Evolutionary conservation across 2,888 invertebrate genomes (phyloP).

Genomic region (Brachylomia viminalis): DNA sequence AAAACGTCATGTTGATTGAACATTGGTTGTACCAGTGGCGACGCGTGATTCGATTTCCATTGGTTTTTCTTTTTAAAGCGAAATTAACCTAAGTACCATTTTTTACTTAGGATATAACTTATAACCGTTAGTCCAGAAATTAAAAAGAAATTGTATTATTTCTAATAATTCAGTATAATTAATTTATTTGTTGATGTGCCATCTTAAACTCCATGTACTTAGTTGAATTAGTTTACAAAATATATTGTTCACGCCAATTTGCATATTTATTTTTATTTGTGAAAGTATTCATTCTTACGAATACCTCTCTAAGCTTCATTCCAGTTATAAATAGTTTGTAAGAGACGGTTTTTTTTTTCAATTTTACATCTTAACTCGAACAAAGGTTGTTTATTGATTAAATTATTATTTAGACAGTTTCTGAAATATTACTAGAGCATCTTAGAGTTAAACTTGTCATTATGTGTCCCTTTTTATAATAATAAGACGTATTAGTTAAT

Average conservation of each 20-base stretch:
- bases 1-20: not conserved
- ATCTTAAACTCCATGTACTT: slow-evolving; percentile 34
- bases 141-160: not conserved
- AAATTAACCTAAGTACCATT: not conserved
- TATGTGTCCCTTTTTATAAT: not conserved
- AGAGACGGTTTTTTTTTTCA: too few species aligned
- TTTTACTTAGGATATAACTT: not conserved
- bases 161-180: not conserved
- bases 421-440: not conserved
- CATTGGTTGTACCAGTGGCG: not conserved
- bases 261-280: slow-evolving; percentile 17
- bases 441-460: not conserved
- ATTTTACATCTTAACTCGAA: not conserved
- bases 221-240: slow-evolving; percentile 5
- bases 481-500: slow-evolving; percentile 15
- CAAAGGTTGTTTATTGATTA: not conserved
- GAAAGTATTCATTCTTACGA: not conserved
- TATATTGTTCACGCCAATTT: not conserved
- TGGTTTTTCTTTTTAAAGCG: not conserved
- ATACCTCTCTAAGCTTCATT: slow-evolving; percentile 4
- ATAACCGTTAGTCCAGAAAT: not conserved
- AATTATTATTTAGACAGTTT: not conserved
- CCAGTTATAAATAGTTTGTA: slow-evolving; percentile 1
- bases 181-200: slow-evolving; percentile 46
- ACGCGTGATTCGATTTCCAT: not conserved